phyloP scores from a whole-genome alignment of 2,797 vertebrate species.

The Cryptoblepharus egeriae region DNA sequence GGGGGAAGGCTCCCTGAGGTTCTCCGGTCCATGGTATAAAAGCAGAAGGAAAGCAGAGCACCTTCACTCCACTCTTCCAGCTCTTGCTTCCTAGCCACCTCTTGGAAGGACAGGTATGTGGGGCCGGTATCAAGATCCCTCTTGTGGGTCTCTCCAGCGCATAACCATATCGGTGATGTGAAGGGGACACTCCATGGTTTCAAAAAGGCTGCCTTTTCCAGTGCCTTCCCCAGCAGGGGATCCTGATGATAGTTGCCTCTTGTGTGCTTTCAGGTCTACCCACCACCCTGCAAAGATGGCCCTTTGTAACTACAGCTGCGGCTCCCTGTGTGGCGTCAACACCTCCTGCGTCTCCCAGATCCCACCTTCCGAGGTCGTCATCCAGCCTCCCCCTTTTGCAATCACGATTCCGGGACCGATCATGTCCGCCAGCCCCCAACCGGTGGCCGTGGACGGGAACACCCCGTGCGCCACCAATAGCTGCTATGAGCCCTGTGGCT shows the following conservation, averaged over 20 bases:
- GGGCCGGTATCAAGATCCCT: no score
- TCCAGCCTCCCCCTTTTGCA: background rate
- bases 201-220: no score
- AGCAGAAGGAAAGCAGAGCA: background rate
- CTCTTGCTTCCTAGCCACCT: background rate
- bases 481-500: background rate
- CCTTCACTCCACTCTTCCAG: background rate
- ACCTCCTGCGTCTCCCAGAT: background rate
- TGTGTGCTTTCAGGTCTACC: background rate
- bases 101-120: background rate
- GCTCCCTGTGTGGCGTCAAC: background rate
- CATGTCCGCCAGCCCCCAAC: background rate
- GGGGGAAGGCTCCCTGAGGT: no score
- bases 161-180: no score
- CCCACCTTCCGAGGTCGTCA: background rate
- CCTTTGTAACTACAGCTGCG: background rate
- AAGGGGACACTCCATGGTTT: no score
- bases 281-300: background rate
- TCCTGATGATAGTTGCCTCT: background rate
- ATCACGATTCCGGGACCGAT: background rate
- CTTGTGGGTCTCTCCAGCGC: background rate
- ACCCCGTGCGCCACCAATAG: background rate
- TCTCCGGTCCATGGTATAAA: background rate
- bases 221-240: no score
- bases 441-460: background rate